Evolutionary conservation across 2,797 vertebrate species (phyloP).

Genomic region (Cyprinella venusta): DNA sequence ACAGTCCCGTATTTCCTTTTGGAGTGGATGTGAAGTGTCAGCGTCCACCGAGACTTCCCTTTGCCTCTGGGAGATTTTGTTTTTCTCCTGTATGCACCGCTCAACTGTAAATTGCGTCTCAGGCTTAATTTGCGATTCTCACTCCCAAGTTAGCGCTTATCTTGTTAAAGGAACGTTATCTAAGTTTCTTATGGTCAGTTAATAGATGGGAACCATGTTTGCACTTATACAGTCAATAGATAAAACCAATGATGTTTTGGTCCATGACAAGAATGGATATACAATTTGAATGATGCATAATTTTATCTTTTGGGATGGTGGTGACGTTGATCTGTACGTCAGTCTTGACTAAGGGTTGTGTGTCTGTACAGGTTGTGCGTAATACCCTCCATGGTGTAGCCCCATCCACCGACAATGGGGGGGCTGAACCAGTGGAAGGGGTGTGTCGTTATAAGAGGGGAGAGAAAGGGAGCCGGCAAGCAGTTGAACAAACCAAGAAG

Average conservation of each 20-base stretch:
- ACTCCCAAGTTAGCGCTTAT: neutral
- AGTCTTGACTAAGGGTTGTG: constrained; percentile 64
- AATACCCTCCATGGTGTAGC: constrained; percentile 67
- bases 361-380: constrained; percentile 69
- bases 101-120: constrained; percentile 33
- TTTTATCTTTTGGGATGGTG: constrained; percentile 69
- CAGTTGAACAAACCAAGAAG: constrained; percentile 77
- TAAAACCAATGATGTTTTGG: constrained; percentile 6
- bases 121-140: constrained; percentile 18
- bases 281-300: constrained; percentile 63
- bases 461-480: constrained; percentile 71
- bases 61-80: constrained; percentile 58
- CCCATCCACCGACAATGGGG: constrained; percentile 58
- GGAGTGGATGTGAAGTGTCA: neutral
- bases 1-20: constrained; percentile 7
- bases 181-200: constrained; percentile 12
- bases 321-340: constrained; percentile 75
- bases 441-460: constrained; percentile 81
- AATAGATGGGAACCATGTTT: neutral
- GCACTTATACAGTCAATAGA: neutral
- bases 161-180: neutral
- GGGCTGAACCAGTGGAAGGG: constrained; percentile 71
- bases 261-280: constrained; percentile 56
- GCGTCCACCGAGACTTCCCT: constrained; percentile 46
- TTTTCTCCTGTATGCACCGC: constrained; percentile 42